These are phyloP conservation scores for Microdon myrmicae DNA, from an alignment of 2,888 invertebrate genomes.

Conservation along the genomic window DNA sequence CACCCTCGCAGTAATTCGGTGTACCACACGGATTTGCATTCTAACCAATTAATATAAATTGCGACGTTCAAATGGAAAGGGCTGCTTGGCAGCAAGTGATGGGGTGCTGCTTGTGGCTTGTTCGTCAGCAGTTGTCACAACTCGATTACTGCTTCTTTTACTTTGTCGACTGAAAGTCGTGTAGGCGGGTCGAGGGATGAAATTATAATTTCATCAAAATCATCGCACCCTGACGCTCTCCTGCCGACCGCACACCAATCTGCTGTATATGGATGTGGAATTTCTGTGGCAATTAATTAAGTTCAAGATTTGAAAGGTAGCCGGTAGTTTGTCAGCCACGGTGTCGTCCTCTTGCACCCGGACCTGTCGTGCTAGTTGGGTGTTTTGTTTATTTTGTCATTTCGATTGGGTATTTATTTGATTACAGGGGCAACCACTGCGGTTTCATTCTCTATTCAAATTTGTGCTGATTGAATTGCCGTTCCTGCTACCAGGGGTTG, in stretches of 20 bases:
- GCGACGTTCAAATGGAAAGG: conserved; percentile 49
- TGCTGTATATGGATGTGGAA: conserved; percentile 24
- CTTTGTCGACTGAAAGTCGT: conserved; percentile 6
- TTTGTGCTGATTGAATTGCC: conserved; percentile 43
- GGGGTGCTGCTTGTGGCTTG: conserved; percentile 20
- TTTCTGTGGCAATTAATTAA: conserved; percentile 49
- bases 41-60: conserved; percentile 51
- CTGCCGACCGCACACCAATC: conserved; percentile 6
- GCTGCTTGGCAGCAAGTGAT: conserved; percentile 32
- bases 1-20: conserved; percentile 14
- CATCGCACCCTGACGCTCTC: conserved; percentile 50
- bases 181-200: conserved; percentile 20
- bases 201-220: conserved; percentile 51
- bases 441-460: conserved; percentile 43
- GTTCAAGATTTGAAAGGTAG: conserved; percentile 46
- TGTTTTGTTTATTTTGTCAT: conserved; percentile 39
- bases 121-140: conserved; percentile 48
- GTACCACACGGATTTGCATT: conserved; percentile 33
- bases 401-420: conserved; percentile 52
- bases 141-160: conserved; percentile 47
- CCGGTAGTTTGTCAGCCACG: conserved; percentile 38
- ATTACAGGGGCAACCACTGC: conserved; percentile 42
- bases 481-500: no score
- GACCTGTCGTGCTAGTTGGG: conserved; percentile 14
- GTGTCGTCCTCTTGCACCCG: no score